Percentiles rank a stretch among this genome's conserved stretches.
These are phyloP conservation scores for Arvicanthis niloticus DNA, from an alignment of 2,113 vertebrate genomes.

Conservation along the genomic window DNA sequence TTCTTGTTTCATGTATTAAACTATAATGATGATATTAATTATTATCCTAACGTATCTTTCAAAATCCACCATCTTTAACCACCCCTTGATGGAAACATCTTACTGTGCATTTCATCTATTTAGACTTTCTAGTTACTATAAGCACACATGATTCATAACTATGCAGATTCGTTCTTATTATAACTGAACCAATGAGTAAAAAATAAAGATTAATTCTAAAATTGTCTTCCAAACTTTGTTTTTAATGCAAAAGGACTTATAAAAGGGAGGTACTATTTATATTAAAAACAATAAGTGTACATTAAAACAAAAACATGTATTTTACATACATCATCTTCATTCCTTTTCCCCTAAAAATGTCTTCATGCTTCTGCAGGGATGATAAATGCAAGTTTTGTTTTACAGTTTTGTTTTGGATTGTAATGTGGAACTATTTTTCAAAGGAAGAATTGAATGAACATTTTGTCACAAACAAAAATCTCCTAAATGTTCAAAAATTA, in stretches of 20 bases:
- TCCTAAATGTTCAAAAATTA: not conserved
- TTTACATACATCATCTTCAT: not conserved
- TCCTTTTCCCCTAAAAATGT: not conserved
- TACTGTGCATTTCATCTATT: not conserved
- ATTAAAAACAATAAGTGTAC: not conserved
- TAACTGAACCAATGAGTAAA: conserved; percentile 27
- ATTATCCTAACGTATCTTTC: not conserved
- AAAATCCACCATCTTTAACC: not conserved
- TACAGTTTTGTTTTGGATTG: conserved; percentile 22
- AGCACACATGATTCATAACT: not conserved
- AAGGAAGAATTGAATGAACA: not conserved
- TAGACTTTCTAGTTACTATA: not conserved
- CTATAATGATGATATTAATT: too few species aligned
- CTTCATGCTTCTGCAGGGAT: not conserved
- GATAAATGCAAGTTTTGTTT: not conserved
- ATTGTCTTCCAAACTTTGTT: not conserved
- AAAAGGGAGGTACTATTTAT: not conserved
- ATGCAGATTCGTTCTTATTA: not conserved
- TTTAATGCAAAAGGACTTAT: not conserved
- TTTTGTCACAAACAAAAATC: not conserved
- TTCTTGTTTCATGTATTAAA: not conserved
- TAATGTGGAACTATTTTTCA: not conserved
- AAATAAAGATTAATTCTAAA: not conserved
- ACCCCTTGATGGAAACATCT: not conserved
- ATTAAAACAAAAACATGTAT: not conserved